Evolutionary conservation across 2,113 vertebrate genomes (phyloP).

Genomic region (Rissa tridactyla): DNA sequence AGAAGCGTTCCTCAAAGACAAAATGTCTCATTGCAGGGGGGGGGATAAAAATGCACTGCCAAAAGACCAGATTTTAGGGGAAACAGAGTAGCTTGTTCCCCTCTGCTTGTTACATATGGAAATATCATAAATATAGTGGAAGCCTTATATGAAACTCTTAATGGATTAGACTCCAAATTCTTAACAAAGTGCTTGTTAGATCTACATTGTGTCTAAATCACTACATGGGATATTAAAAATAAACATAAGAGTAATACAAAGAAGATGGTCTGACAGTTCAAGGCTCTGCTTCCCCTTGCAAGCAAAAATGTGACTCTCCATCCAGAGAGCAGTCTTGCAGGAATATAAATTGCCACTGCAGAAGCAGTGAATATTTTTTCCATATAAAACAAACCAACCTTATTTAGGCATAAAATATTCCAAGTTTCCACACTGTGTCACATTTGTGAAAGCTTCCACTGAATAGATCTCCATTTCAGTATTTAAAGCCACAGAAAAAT

Average conservation of each 20-base stretch:
- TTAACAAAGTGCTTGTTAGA: background rate
- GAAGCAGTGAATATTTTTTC: background rate
- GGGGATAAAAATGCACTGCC: background rate
- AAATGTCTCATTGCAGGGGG: background rate
- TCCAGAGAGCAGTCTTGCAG: background rate
- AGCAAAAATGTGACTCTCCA: background rate
- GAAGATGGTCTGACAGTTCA: background rate
- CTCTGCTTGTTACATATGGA: background rate
- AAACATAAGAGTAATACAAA: background rate
- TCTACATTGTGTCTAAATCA: background rate
- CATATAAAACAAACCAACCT: background rate
- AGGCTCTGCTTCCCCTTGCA: background rate
- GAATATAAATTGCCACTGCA: background rate
- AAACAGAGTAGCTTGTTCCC: background rate
- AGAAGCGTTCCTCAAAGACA: rapidly evolving
- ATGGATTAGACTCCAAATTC: background rate
- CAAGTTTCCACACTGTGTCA: background rate
- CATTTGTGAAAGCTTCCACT: background rate
- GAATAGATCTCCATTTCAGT: background rate
- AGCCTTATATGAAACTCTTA: background rate
- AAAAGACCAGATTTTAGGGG: background rate
- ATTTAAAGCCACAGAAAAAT: background rate
- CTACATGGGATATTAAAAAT: background rate
- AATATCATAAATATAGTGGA: background rate
- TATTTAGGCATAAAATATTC: background rate